A percentile compares a stretch with the other conserved stretches of the same genome.
Conservation (phyloP, 2,888 invertebrate genomes). For the Caenorhabditis doughertyi region DNA sequence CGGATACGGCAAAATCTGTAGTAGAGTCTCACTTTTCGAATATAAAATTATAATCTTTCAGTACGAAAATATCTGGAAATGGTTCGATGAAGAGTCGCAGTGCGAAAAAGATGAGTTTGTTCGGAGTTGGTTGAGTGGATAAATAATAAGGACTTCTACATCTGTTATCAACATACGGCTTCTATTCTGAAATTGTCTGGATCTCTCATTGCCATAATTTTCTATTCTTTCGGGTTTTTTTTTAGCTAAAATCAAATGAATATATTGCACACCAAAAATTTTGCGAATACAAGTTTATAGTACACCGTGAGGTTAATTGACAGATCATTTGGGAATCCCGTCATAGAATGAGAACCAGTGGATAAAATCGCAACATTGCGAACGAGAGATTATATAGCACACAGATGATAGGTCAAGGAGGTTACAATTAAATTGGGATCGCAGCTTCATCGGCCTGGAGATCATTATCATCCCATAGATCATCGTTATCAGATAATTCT, state of each 20-base stretch:
- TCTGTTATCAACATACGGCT: conserved; percentile 14
- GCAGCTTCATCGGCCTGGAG: conserved; percentile 1
- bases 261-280: not conserved
- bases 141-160: not conserved
- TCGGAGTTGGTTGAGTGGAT: conserved; percentile 45
- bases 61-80: conserved; percentile 69
- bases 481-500: not conserved
- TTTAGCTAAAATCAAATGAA: not conserved
- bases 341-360: not conserved
- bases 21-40: not conserved
- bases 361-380: not conserved
- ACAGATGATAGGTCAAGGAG: not conserved
- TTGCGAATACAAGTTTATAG: not conserved
- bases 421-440: not conserved
- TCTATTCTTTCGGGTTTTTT: conserved; percentile 2
- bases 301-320: not conserved
- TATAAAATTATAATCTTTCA: conserved; percentile 42
- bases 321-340: conserved; percentile 10
- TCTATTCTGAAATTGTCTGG: conserved; percentile 3
- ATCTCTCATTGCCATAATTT: conserved; percentile 35
- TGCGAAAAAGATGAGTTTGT: conserved; percentile 75
- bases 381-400: not conserved
- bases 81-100: conserved; percentile 70
- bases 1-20: conserved; percentile 20
- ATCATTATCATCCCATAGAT: conserved; percentile 1